Base-by-base conservation (phyloP, 2,113 vertebrate species). In the Ceyx cyanopectus region DNA sequence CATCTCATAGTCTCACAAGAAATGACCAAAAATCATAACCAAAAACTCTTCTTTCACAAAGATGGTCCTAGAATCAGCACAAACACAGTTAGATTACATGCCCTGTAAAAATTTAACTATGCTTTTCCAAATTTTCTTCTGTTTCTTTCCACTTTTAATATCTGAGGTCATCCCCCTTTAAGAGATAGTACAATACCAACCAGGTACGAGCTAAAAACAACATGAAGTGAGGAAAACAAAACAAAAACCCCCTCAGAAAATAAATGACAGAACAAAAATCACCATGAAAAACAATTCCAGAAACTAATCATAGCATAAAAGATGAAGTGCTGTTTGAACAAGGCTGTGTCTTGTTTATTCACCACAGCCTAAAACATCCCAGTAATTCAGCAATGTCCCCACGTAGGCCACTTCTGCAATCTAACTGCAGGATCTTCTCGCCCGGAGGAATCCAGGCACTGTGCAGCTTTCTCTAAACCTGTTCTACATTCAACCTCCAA, bases 401-500 rank as follows among this genome's bases (percentile, higher is more conserved):
- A 68, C 0, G 32, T 45, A 80, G 62, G 30, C 58, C 82, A 77
- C 56, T 79, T 74, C 45, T 62, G 84, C 78, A 57, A 81, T 37
- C 51, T 43, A n/a, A 81, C 14, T 17, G 29, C 68, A 70, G 43
- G 79, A n/a, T 54, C 26, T 57, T 32, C 57, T 27, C 30, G 26
- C 29, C 46, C 54, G 93, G 32, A 89, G 48, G 84, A 72, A 68
- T 70, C 92, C 91, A 95, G 91, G 94, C 85, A 91, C 54, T 54
- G 77, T 26, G 40, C 17, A 87, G 57, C 86, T 92, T 73, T 68
- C 66, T 94, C 90, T 90, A 87, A 81, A 95, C 62, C 40, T 89
- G 89, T 74, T 70, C 66, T 65, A 85, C 60, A 82, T 51, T 41
- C 96, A 97, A 94, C 76, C 74, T 91, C 74, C 92, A 54, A 92